phyloP scores from a whole-genome alignment of 2,797 vertebrate species.

The Nasua narica region DNA sequence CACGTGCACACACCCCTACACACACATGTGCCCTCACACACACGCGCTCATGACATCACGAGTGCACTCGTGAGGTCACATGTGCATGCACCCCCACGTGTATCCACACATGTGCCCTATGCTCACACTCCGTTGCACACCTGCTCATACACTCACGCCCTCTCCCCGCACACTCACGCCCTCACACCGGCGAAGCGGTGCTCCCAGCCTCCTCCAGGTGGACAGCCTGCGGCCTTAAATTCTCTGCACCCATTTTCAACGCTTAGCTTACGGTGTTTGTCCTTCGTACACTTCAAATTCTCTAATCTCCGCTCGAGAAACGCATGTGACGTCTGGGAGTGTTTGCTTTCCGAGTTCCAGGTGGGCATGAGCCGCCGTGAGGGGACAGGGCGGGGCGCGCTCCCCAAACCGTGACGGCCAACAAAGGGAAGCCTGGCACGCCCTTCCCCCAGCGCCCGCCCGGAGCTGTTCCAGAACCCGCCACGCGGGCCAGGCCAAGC shows the following conservation, averaged over 20 bases:
- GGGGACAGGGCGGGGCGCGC: slow-evolving; percentile 1
- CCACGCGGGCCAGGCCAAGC: slow-evolving; percentile 61
- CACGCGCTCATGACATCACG: too few species aligned
- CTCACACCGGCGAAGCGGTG: fast-evolving
- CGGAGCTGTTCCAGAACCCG: slow-evolving; percentile 46
- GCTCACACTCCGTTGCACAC: not conserved
- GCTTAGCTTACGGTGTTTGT: not conserved
- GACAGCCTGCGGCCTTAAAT: not conserved
- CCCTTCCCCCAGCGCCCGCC: slow-evolving; percentile 56
- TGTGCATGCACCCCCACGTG: too few species aligned
- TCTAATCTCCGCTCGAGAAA: not conserved
- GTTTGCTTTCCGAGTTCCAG: not conserved
- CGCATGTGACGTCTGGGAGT: not conserved
- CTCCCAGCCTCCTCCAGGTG: not conserved
- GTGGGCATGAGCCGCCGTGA: not conserved
- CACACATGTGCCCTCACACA: not conserved
- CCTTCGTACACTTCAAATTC: not conserved
- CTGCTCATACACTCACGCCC: not conserved
- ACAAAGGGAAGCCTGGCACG: slow-evolving; percentile 69
- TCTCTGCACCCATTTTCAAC: fast-evolving
- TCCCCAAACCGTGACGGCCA: slow-evolving; percentile 57
- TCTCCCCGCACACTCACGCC: too few species aligned
- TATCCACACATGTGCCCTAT: not conserved
- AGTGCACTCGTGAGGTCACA: too few species aligned
- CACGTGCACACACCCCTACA: not conserved